These are phyloP conservation scores for Meloidogyne exigua DNA, from an alignment of 1,140 invertebrate species.

Conservation along the genomic window DNA sequence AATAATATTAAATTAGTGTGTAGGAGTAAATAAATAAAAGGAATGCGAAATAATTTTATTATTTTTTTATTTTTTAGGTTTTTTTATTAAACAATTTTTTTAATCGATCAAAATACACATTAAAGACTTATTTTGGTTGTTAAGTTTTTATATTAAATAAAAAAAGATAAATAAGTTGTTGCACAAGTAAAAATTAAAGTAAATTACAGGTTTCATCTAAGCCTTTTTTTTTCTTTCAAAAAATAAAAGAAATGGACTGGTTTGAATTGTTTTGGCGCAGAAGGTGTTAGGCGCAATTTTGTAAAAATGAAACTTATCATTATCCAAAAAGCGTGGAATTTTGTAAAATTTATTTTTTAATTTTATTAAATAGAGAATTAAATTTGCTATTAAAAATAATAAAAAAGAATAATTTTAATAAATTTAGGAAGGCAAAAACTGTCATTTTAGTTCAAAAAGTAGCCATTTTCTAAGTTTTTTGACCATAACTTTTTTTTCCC, in stretches of 20 bases:
- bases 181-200: not conserved
- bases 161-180: slow-evolving; percentile 2
- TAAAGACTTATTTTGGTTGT: not conserved
- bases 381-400: no score
- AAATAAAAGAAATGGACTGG: not conserved
- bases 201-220: not conserved
- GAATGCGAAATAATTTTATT: not conserved
- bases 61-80: no score
- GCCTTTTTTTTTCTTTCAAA: no score
- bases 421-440: not conserved
- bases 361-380: no score
- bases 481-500: not conserved
- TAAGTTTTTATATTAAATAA: no score
- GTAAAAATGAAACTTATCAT: not conserved
- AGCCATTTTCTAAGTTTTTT: not conserved
- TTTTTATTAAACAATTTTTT: not conserved
- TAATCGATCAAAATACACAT: not conserved
- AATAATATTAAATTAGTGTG: not conserved
- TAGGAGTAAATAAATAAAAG: not conserved
- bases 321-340: not conserved
- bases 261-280: not conserved
- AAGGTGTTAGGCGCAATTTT: not conserved
- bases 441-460: not conserved
- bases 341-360: not conserved
- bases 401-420: no score